Conservation (phyloP, 2,797 vertebrate species). For the Huso huso region DNA sequence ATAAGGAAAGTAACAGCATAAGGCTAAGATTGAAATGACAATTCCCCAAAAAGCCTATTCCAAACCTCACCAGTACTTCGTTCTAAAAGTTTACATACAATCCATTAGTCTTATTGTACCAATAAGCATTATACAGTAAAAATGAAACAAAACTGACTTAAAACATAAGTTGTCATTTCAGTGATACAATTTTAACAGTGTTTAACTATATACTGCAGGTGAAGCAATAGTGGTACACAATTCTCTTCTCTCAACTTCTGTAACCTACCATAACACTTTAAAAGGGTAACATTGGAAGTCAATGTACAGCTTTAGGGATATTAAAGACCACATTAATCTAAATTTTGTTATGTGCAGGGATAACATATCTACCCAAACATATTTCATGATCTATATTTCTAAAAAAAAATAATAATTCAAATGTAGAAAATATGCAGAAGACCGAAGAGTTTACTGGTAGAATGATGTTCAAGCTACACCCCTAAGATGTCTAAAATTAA, state of each 20-base stretch:
- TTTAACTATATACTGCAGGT: slow-evolving; percentile 63
- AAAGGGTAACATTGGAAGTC: slow-evolving; percentile 30
- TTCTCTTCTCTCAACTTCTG: slow-evolving; percentile 42
- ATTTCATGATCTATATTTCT: slow-evolving; percentile 23
- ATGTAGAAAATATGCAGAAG: too few relatives aligned
- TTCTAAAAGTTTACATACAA: slow-evolving; percentile 1
- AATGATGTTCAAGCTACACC: too few relatives aligned
- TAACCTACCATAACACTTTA: slow-evolving; percentile 46
- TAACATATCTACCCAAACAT: slow-evolving; percentile 11
- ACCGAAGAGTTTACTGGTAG: too few relatives aligned
- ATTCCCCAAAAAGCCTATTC: too few relatives aligned
- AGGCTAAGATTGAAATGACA: not conserved
- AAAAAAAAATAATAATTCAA: slow-evolving; percentile 11
- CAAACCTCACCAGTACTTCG: too few relatives aligned
- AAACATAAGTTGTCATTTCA: slow-evolving; percentile 6
- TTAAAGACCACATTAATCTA: slow-evolving; percentile 35
- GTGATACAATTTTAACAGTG: slow-evolving; percentile 36
- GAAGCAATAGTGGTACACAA: slow-evolving; percentile 54
- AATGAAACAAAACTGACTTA: not conserved
- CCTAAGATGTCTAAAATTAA: too few relatives aligned
- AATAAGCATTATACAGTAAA: slow-evolving; percentile 10
- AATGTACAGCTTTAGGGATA: slow-evolving; percentile 45
- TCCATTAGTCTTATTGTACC: not conserved
- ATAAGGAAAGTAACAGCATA: not conserved
- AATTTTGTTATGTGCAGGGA: slow-evolving; percentile 20